phyloP scores from a whole-genome alignment of 2,888 invertebrate genomes.

The Odontomyia ornata region DNA sequence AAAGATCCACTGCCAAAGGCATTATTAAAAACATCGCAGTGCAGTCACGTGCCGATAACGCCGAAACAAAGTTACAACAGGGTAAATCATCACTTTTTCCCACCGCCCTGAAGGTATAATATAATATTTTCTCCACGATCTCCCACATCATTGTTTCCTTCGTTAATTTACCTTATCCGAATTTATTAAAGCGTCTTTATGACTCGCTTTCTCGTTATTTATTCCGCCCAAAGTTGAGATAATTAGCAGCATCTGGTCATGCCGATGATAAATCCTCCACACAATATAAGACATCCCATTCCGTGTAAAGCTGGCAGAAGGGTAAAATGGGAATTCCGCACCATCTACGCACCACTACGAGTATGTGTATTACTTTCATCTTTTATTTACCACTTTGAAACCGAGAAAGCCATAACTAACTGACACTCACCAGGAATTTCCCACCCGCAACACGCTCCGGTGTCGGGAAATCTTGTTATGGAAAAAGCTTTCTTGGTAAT shows the following conservation, averaged over 20 bases:
- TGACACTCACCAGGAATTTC: too few species aligned
- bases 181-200: neutral
- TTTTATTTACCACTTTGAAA: neutral
- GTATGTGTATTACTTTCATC: neutral
- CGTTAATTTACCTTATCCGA: neutral
- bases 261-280: neutral
- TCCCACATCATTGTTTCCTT: neutral
- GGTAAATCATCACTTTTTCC: too few species aligned
- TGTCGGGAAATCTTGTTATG: too few species aligned
- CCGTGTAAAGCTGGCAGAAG: neutral
- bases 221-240: neutral
- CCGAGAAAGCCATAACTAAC: too few species aligned
- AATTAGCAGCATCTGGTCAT: conserved; percentile 1
- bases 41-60: too few species aligned
- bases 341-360: neutral
- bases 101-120: too few species aligned
- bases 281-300: neutral
- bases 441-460: too few species aligned
- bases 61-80: too few species aligned
- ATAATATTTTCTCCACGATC: too few species aligned
- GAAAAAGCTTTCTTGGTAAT: neutral
- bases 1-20: too few species aligned
- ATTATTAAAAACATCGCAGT: too few species aligned
- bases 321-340: neutral
- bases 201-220: neutral